These are phyloP conservation scores for Actinia equina DNA, from an alignment of 64 coral and sea anemone genomes.

Conservation along the genomic window DNA sequence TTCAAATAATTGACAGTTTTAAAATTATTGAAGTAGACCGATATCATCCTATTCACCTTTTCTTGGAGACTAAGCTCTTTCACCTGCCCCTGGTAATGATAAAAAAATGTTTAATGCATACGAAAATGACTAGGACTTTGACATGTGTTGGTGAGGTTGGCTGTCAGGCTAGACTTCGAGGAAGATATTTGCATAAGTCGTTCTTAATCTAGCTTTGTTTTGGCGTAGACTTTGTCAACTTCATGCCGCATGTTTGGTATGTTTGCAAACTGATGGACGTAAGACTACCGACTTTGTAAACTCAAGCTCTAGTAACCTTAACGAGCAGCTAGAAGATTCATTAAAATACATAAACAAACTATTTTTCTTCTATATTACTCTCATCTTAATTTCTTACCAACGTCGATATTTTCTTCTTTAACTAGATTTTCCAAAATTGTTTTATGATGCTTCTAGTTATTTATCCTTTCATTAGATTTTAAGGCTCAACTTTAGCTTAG, in stretches of 20 bases:
- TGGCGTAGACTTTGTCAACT: conserved; percentile 1
- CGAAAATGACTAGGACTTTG: neutral
- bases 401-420: too few relatives aligned
- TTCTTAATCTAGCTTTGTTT: neutral
- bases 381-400: too few relatives aligned
- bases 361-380: too few relatives aligned
- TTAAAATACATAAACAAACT: too few relatives aligned
- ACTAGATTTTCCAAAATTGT: too few relatives aligned
- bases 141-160: neutral
- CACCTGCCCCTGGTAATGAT: neutral
- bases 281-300: neutral
- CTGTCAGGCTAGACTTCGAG: neutral
- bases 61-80: neutral
- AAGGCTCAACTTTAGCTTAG: too few relatives aligned
- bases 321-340: neutral
- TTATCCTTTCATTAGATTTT: too few relatives aligned
- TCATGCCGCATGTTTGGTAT: neutral
- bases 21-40: neutral
- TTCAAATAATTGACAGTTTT: neutral
- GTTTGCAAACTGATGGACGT: neutral
- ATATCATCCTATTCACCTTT: neutral
- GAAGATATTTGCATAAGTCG: neutral
- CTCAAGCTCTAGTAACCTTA: neutral
- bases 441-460: too few relatives aligned
- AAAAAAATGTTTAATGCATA: neutral